A percentile compares a stretch with the other conserved stretches of the same genome.
These are phyloP conservation scores for Acanthopleura granulata DNA, from an alignment of 2,888 invertebrate species.

Conservation along the genomic window DNA sequence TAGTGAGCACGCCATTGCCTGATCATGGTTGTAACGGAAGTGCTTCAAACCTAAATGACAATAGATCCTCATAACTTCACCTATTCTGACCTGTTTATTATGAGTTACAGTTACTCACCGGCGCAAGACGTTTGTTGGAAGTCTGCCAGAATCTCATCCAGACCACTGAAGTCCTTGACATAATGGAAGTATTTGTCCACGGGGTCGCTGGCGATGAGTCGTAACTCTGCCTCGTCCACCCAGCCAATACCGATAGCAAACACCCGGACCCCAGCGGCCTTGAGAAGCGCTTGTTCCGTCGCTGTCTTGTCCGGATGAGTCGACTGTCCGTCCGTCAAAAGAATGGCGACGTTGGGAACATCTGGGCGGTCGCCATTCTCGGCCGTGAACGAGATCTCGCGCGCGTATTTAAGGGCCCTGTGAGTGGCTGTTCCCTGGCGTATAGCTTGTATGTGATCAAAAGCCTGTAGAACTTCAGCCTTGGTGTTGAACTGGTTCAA, in stretches of 20 bases:
- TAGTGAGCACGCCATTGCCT: no score
- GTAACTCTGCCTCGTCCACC: constrained; percentile 23
- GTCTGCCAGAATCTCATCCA: not conserved
- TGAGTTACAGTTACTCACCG: not conserved
- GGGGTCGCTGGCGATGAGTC: constrained; percentile 22
- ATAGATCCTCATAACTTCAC: no score
- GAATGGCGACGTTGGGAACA: constrained; percentile 17
- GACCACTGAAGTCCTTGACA: not conserved
- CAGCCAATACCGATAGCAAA: constrained; percentile 28
- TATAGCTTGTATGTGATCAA: not conserved
- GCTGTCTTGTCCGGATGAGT: not conserved
- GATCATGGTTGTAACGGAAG: no score
- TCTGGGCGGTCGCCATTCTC: constrained; percentile 14
- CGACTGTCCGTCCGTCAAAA: constrained; percentile 24
- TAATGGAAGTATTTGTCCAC: constrained; percentile 4
- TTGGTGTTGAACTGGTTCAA: constrained; percentile 13
- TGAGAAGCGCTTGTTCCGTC: not conserved
- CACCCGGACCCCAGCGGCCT: constrained; percentile 19
- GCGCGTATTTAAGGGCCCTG: constrained; percentile 16
- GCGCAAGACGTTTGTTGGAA: not conserved
- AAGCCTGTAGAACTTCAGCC: not conserved
- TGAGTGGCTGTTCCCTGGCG: not conserved
- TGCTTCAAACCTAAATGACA: no score
- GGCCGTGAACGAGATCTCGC: not conserved
- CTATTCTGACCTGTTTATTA: no score